These are phyloP conservation scores for Drosophila mauritiana DNA, from an alignment of 1,140 invertebrate genomes.

Conservation along the genomic window DNA sequence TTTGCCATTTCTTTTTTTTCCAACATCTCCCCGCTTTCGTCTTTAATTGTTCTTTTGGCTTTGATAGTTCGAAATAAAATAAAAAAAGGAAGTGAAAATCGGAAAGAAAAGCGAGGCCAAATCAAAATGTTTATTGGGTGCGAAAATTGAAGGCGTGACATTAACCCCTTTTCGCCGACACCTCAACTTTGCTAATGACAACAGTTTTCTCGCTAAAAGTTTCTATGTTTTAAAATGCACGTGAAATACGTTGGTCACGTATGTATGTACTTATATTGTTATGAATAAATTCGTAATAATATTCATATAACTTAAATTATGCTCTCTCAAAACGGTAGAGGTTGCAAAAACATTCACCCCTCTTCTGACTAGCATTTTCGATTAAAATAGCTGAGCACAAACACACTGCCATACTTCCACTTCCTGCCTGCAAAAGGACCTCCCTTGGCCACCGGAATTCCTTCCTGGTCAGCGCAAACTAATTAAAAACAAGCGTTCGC, in stretches of 20 bases:
- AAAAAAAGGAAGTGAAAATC: constrained; percentile 66
- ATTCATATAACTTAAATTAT: constrained; percentile 25
- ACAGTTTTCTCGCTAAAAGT: not conserved
- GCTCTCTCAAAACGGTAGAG: constrained; percentile 27
- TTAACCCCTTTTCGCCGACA: constrained; percentile 32
- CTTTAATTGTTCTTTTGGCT: constrained; percentile 4
- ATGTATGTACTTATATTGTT: too few species aligned
- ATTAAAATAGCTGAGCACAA: constrained; percentile 45
- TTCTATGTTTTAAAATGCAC: not conserved
- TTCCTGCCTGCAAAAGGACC: constrained; percentile 5
- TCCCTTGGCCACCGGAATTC: constrained; percentile 22
- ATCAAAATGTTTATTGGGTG: constrained; percentile 49
- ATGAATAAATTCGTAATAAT: too few species aligned
- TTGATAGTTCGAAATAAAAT: constrained; percentile 51
- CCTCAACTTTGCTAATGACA: constrained; percentile 36
- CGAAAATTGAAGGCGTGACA: constrained; percentile 65
- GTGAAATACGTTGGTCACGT: too few species aligned
- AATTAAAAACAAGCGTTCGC: constrained; percentile 60
- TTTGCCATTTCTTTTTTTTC: constrained; percentile 6
- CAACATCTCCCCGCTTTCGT: not conserved
- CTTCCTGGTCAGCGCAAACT: constrained; percentile 55
- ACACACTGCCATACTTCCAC: not conserved
- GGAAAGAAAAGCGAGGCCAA: constrained; percentile 52
- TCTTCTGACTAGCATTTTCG: constrained; percentile 44
- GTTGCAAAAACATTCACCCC: constrained; percentile 41